phyloP scores from a whole-genome alignment of 2,888 invertebrate species.

The Nomada lathburiana region DNA sequence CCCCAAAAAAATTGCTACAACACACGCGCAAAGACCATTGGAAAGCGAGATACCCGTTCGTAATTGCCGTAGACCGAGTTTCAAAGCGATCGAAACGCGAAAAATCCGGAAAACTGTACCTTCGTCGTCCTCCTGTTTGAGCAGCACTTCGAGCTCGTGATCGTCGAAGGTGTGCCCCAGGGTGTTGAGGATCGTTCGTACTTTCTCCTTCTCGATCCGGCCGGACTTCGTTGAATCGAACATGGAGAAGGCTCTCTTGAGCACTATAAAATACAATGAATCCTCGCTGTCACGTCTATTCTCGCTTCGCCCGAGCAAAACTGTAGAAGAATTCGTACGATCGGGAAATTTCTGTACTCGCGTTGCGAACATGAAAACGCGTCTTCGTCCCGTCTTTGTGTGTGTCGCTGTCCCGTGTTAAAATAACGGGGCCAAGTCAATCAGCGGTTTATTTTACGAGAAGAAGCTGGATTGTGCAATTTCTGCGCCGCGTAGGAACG shows the following conservation, averaged over 20 bases:
- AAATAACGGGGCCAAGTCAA: conserved; percentile 56
- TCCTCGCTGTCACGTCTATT: not conserved
- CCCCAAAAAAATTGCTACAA: conserved; percentile 44
- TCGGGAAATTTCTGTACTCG: conserved; percentile 3
- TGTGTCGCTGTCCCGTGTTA: conserved; percentile 35
- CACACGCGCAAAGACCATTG: conserved; percentile 20
- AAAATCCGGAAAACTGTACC: conserved; percentile 85
- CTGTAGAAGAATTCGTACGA: conserved; percentile 13
- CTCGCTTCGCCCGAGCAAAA: not conserved
- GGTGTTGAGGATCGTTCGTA: conserved; percentile 91
- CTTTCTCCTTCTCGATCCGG: conserved; percentile 92
- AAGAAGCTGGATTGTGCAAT: conserved; percentile 48
- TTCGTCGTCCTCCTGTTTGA: conserved; percentile 91
- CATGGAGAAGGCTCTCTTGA: conserved; percentile 93
- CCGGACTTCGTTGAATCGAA: conserved; percentile 93
- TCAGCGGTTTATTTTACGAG: conserved; percentile 57
- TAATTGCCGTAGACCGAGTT: not conserved
- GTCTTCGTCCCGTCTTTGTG: not conserved
- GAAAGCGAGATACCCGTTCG: not conserved
- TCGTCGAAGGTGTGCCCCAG: conserved; percentile 93
- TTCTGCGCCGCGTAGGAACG: conserved; percentile 1
- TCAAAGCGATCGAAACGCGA: not conserved
- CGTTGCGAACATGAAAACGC: conserved; percentile 7
- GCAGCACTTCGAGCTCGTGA: conserved; percentile 90
- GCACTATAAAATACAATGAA: conserved; percentile 85